Evolutionary conservation across 2,888 invertebrate genomes (phyloP).

Genomic region (Clivina fossor): DNA sequence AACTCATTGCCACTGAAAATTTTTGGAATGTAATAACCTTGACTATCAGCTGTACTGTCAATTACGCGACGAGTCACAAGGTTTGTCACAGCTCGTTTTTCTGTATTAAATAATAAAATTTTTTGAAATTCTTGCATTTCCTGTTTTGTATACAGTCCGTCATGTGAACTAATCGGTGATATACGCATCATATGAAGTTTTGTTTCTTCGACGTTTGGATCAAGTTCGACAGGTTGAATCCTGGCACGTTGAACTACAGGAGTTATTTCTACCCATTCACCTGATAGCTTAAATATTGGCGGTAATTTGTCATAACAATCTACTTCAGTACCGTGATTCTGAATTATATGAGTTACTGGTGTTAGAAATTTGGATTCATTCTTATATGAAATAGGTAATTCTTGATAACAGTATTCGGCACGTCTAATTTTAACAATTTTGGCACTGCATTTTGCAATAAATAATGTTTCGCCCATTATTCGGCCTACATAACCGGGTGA

Average conservation of each 20-base stretch:
- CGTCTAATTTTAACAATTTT: constrained; percentile 3
- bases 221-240: background rate
- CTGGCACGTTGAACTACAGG: background rate
- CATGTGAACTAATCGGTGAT: constrained; percentile 1
- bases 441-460: background rate
- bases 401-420: constrained; percentile 3
- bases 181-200: background rate
- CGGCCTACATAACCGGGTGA: constrained; percentile 6
- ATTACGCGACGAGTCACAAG: too few species aligned
- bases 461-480: background rate
- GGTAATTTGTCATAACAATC: background rate
- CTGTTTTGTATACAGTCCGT: background rate
- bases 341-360: background rate
- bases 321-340: constrained; percentile 1
- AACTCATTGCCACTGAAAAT: background rate
- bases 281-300: background rate
- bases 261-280: background rate
- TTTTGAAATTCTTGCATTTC: constrained; percentile 4
- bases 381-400: background rate
- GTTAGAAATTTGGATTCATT: constrained; percentile 3
- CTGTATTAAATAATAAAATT: background rate
- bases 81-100: background rate
- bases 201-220: background rate
- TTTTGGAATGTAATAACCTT: constrained; percentile 1
- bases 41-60: background rate